Evolutionary conservation across 1,140 invertebrate species (phyloP).

Genomic region (Bombus breviceps): DNA sequence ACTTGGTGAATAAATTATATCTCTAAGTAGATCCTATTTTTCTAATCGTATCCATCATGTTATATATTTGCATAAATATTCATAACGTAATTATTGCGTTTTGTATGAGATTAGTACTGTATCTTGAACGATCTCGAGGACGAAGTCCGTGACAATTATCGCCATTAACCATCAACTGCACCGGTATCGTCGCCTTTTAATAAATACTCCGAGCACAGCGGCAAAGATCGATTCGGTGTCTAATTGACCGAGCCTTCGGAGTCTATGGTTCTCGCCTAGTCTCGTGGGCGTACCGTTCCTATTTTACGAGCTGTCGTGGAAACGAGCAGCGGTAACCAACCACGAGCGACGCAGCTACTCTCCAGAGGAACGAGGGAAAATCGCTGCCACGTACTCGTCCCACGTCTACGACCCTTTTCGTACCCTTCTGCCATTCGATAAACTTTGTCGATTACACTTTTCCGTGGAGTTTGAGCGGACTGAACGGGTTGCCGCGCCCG

Average conservation of each 20-base stretch:
- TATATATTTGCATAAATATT: too few relatives aligned
- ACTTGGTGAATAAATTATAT: too few relatives aligned
- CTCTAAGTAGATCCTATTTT: too few relatives aligned
- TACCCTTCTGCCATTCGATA: conserved; percentile 75
- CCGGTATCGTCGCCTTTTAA: conserved; percentile 33
- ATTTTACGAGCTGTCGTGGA: conserved; percentile 63
- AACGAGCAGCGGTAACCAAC: conserved; percentile 55
- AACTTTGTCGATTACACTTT: conserved; percentile 80
- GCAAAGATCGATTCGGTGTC: conserved; percentile 66
- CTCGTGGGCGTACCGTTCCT: conserved; percentile 66
- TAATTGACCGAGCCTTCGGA: conserved; percentile 65
- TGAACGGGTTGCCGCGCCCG: conserved; percentile 56
- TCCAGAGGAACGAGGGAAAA: conserved; percentile 68
- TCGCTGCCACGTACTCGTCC: conserved; percentile 58
- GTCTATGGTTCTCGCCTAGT: conserved; percentile 65
- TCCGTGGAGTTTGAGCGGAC: conserved; percentile 62
- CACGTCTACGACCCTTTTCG: conserved; percentile 61
- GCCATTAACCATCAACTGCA: conserved; percentile 4
- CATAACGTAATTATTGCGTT: too few relatives aligned
- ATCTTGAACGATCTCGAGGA: not conserved
- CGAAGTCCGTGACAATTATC: not conserved
- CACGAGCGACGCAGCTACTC: conserved; percentile 63
- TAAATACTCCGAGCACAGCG: conserved; percentile 26
- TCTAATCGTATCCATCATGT: too few relatives aligned
- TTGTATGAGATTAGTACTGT: too few relatives aligned